Evolutionary conservation across 23 tunicate species (phyloP), one percentile per base, ranked within the genome.

Genomic region (Trididemnum miniatum): DNA sequence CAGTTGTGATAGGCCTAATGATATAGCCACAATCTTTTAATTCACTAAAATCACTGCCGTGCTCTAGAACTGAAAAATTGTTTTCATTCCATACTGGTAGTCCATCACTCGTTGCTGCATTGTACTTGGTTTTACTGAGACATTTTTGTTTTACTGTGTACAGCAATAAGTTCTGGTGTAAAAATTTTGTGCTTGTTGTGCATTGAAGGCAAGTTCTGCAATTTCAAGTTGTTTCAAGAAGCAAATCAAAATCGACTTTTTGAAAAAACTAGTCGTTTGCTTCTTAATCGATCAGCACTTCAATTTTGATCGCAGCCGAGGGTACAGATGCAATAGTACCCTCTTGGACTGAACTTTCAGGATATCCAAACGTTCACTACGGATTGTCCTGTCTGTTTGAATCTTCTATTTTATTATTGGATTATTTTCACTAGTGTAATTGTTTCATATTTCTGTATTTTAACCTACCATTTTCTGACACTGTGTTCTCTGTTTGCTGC

Each of bases 401-500:
- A 51, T 75, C 82, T 51, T 86, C 49, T 86, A 34, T 86, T 78
- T 71, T 79, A 71, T 57, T 62, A n/a, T n/a, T 74, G 2, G 4
- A 2, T 31, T 74, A 31, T 26, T 40, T 83, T 83, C 80, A 72
- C 87, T 83, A 83, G 87, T 86, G 90, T 86, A 65, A 78, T 71
- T 79, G 69, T 86, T 79, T 79, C 84, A 86, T 86, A 79, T 86
- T 86, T 86, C 84, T 86, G 84, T 86, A 79, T 86, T 86, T 79
- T 79, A 86, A 79, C 67, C 90, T 86, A 86, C 90, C 82, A 82
- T 79, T 84, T 74, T 86, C 35, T 32, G 71, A 79, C 90, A 86
- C 90, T 86, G 90, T 86, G 90, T 84, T 78, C 69, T 86, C 79
- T 59, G 71, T 25, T 85, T 79, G 90, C 90, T 86, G 90, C 90